Conservation (phyloP, 2,797 vertebrate species). For the Percopsis omiscomaycus region DNA sequence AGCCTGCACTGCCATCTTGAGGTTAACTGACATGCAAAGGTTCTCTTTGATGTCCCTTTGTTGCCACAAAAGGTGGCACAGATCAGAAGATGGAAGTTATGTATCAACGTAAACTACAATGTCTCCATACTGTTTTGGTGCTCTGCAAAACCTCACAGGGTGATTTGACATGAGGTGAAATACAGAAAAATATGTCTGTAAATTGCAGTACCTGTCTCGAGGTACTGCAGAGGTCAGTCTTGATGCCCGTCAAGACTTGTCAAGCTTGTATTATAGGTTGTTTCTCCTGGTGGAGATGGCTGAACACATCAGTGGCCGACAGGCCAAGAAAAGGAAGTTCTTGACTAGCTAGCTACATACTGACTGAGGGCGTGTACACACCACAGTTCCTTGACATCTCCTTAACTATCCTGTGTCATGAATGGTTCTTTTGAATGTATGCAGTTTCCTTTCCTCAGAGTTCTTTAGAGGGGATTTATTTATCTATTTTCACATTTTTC, state of each 20-base stretch:
- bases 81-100: conserved; percentile 24
- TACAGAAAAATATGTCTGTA: conserved; percentile 4
- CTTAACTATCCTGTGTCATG: too few relatives aligned
- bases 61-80: conserved; percentile 14
- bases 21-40: conserved; percentile 24
- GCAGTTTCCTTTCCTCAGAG: background rate
- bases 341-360: conserved; percentile 36
- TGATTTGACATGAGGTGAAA: conserved; percentile 10
- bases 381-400: too few relatives aligned
- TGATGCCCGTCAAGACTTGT: conserved; percentile 43
- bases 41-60: conserved; percentile 4
- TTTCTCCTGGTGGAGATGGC: conserved; percentile 41
- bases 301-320: conserved; percentile 51
- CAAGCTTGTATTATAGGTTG: conserved; percentile 31
- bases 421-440: too few relatives aligned
- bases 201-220: background rate
- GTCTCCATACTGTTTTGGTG: conserved; percentile 20
- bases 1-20: conserved; percentile 73
- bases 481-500: conserved; percentile 5
- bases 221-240: conserved; percentile 8
- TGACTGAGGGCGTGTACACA: too few relatives aligned
- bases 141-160: conserved; percentile 1
- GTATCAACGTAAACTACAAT: conserved; percentile 7
- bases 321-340: conserved; percentile 57
- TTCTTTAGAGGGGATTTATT: background rate